Percentiles rank a stretch among this genome's conserved stretches.
phyloP scores from a whole-genome alignment of 1,140 invertebrate species.

The Mylabris phalerata region DNA sequence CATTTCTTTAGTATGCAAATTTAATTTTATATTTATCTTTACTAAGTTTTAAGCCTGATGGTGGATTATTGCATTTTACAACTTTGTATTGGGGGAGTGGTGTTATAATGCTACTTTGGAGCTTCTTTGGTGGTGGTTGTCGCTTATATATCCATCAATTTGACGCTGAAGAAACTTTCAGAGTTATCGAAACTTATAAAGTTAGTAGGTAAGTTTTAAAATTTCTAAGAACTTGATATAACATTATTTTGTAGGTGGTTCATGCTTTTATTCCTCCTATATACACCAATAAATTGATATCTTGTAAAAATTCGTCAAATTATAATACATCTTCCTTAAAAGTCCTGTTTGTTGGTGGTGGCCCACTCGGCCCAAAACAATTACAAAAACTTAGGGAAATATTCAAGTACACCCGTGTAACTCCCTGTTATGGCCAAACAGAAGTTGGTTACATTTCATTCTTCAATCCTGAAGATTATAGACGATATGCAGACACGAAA shows the following conservation, averaged over 20 bases:
- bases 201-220: background rate
- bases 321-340: constrained; percentile 1
- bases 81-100: constrained; percentile 3
- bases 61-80: background rate
- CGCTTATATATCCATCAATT: background rate
- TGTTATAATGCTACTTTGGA: background rate
- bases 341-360: background rate
- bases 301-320: background rate
- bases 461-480: background rate
- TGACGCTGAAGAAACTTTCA: background rate
- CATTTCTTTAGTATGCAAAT: no score
- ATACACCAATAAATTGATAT: background rate
- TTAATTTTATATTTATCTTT: background rate
- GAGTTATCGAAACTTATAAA: constrained; percentile 5
- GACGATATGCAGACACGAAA: background rate
- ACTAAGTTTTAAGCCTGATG: no score
- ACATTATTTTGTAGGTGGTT: background rate
- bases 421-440: background rate
- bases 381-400: background rate
- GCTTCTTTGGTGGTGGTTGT: background rate
- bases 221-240: background rate
- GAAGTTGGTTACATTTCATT: constrained; percentile 1
- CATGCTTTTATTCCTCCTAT: background rate
- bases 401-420: background rate
- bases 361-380: background rate